Conservation (phyloP, 2,888 invertebrate species). For the Cheilosia vernalis region DNA sequence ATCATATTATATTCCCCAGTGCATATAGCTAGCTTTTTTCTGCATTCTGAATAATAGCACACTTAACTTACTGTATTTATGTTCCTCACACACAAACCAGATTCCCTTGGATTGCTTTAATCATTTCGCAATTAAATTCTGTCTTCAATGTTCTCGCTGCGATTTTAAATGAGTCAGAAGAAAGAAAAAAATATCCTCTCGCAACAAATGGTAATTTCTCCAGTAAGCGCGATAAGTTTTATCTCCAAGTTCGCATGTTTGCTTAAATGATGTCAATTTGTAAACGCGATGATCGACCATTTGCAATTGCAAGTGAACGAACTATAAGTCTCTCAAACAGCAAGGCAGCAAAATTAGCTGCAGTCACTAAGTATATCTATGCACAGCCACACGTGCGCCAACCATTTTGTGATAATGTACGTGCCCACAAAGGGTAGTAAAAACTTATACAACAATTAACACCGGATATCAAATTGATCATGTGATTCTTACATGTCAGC, state of each 20-base stretch:
- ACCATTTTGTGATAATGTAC: not conserved
- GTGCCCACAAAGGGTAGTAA: conserved; percentile 1
- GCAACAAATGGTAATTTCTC: not conserved
- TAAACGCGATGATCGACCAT: too few species aligned
- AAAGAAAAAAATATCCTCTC: not conserved
- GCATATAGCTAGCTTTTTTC: too few species aligned
- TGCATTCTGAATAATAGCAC: too few species aligned
- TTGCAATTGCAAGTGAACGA: not conserved
- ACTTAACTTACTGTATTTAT: too few species aligned
- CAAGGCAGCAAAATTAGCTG: not conserved
- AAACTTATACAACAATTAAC: conserved; percentile 34
- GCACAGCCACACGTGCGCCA: conserved; percentile 18
- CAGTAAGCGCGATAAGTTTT: not conserved
- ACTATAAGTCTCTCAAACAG: conserved; percentile 3
- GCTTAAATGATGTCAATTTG: not conserved
- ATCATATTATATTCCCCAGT: too few species aligned
- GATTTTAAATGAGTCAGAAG: not conserved
- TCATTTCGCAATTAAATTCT: not conserved
- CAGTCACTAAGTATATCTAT: not conserved
- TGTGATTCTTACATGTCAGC: conserved; percentile 22
- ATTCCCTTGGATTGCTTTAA: not conserved
- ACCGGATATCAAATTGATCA: conserved; percentile 37
- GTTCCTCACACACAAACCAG: not conserved
- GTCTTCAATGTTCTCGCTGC: not conserved
- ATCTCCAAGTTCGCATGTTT: not conserved